Evolutionary conservation across 2,888 invertebrate genomes (phyloP), one percentile per base, ranked within the genome.

Genomic region (Hydropsyche betteni): DNA sequence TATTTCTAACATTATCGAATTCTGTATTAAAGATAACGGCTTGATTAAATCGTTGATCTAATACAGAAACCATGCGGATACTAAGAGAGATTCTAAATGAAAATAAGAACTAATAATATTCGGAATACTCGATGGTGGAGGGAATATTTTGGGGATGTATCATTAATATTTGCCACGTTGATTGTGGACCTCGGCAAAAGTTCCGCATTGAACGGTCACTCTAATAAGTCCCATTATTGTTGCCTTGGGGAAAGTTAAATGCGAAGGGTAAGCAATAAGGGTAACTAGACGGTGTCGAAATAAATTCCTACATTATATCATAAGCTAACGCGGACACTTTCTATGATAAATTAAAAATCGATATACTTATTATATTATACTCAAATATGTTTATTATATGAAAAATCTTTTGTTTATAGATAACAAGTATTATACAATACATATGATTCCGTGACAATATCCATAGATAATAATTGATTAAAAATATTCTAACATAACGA

Each of bases 211-310:
- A 68, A 51, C 73, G 75, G 75, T 75, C 75, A 75, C 68, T 75
- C 75, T 75, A 75, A 75, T 75, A 75, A 75, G 50, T 68, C 52
- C 64, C 58, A 75, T 75, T 75, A 73, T 75, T 75, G 73, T 52
- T 53, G 69, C 72, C 75, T 68, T 64, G 70, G 69, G 75, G 75
- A 51, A 68, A 73, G 70, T 68, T 72, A 52, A 69, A 44, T 73
- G 53, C 75, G 53, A 55, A 55, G 72, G 75, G 72, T 75, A 72
- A 52, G 52, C 53, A 70, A 34, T 33, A 53, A 70, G 70, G 70
- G 70, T 70, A 69, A 44, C 52, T 51, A 33, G 33, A 6, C n/a
- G 34, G 70, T 53, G 70, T 53, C 70, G 53, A 70, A 53, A 70
- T 70, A 53, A 70, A 53, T 70, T 53, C 53, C n/a, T 16, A 53